Conservation (phyloP, 1,140 invertebrate genomes). For the Drosophila simulans region DNA sequence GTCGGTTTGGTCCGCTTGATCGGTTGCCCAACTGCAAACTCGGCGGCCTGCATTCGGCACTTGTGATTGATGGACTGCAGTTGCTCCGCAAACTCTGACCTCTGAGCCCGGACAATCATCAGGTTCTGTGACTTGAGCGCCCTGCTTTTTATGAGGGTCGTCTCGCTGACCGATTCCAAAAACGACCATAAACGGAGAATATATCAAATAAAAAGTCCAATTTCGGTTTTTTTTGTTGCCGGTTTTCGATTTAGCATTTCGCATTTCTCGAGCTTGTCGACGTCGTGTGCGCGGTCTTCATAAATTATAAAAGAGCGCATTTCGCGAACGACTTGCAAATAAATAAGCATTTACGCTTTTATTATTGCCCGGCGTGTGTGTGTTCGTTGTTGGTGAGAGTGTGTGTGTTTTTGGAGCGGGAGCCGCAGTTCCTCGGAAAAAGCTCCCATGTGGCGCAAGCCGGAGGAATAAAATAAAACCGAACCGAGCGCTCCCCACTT, state of each 20-base stretch:
- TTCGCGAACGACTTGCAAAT: constrained; percentile 80
- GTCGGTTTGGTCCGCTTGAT: constrained; percentile 41
- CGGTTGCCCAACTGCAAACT: constrained; percentile 52
- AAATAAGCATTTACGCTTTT: constrained; percentile 82
- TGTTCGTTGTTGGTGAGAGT: constrained; percentile 9
- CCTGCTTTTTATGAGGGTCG: constrained; percentile 65
- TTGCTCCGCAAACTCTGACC: constrained; percentile 20
- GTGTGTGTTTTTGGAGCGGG: constrained; percentile 27
- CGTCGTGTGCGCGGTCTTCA: constrained; percentile 76
- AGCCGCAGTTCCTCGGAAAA: constrained; percentile 60
- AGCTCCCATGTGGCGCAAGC: constrained; percentile 74
- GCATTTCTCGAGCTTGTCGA: constrained; percentile 24
- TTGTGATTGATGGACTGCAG: constrained; percentile 70
- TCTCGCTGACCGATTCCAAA: constrained; percentile 55
- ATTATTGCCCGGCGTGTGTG: constrained; percentile 66
- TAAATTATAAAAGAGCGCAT: constrained; percentile 80
- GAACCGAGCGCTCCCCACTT: constrained; percentile 28
- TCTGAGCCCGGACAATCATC: constrained; percentile 51
- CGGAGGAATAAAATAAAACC: constrained; percentile 51
- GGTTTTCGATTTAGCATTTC: neutral
- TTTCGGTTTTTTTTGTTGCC: constrained; percentile 47
- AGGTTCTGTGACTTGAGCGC: constrained; percentile 42
- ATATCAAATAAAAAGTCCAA: constrained; percentile 62
- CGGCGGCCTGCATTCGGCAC: constrained; percentile 46
- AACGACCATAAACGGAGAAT: constrained; percentile 42